Evolutionary conservation across 2,888 invertebrate genomes (phyloP), one percentile per base, ranked within the genome.

Genomic region (Drosophila kanekoi): DNA sequence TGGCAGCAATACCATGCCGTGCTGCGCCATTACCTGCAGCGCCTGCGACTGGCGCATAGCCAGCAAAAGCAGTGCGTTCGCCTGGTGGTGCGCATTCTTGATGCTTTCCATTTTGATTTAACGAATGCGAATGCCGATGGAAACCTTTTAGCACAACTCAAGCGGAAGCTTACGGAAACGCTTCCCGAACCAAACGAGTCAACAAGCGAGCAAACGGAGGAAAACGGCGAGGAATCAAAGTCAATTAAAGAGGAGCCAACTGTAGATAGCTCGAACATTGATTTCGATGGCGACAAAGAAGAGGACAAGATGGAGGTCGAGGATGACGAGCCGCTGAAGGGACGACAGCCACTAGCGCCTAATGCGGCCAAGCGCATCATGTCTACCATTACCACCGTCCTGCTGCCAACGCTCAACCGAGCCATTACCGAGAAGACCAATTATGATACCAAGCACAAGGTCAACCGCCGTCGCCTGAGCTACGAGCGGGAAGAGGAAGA

Each of bases 81-180:
- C 60, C 93, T 97, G 60, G 93, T 96, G 13, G 95, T 96, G 0
- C 95, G 95, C 0, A 95, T 99, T 68, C 93, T 99, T 72, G 97
- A 98, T 90, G 95, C 96, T 0, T 99, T 98, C 90, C 98, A 98
- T 93, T 99, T 96, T 91, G 97, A 98, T 93, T 93, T 98, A 51
- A 94, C 94, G 0, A 95, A 95, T 90, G 94, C 94, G 5, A 91
- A 93, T 57, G 77, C 74, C 3, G 90, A 90, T 53, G 61, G 4
- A 0, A 60, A 8, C 53, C 65, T 77, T 0, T 64, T 91, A 10
- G 78, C 77, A 3, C 74, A 86, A 37, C 77, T 87, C 0, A 89
- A 87, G 38, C 84, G 89, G 23, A 79, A 83, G 40, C 65, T 90
- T 14, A 76, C 79, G 59, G 89, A 75, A 77, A 78, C 53, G 69